Evolutionary conservation across 2,797 vertebrate species (phyloP), one percentile per base, ranked within the genome.

Genomic region (Streptopelia turtur): DNA sequence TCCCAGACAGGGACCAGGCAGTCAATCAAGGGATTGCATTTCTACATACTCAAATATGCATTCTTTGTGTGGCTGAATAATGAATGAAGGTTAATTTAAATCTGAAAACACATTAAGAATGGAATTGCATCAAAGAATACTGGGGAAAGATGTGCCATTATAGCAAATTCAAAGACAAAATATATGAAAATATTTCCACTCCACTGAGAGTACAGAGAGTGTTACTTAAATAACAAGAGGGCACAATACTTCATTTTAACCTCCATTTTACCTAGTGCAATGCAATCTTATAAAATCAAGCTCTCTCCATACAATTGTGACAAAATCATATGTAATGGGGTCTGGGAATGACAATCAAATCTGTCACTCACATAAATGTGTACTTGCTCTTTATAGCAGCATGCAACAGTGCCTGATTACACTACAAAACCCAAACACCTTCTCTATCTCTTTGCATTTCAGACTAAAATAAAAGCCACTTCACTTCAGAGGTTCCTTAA

Each of bases 311-410:
- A 16, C 63, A 65, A 79, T 24, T 82, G 81, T 74, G 83, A 76
- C 85, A 72, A 89, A 96, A 93, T 94, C 83, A 23, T 60, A 24
- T 4, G 23, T 87, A 90, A 94, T 66, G 83, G 75, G 82, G 45
- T 82, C 71, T 85, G 89, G 71, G 91, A 96, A 88, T 41, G 80
- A 64, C 78, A 89, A 87, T 94, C 94, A 92, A 33, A 93, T 53
- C 84, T 92, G 70, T 94, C 81, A 86, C 69, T 90, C 59, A 22
- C 0, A 47, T 56, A 59, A 83, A 92, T 53, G n/a, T 72, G 61
- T 61, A 55, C 88, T 79, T 90, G 93, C 71, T 92, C 83, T 61
- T 85, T 65, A 55, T 35, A 81, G 81, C 81, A 52, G 65, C 77
- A 63, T 27, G 72, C 49, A 70, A 24, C 83, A 27, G 69, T 5